Evolutionary conservation across 2,888 invertebrate species (phyloP), one percentile per base, ranked within the genome.

Genomic region (Papilio elwesi): DNA sequence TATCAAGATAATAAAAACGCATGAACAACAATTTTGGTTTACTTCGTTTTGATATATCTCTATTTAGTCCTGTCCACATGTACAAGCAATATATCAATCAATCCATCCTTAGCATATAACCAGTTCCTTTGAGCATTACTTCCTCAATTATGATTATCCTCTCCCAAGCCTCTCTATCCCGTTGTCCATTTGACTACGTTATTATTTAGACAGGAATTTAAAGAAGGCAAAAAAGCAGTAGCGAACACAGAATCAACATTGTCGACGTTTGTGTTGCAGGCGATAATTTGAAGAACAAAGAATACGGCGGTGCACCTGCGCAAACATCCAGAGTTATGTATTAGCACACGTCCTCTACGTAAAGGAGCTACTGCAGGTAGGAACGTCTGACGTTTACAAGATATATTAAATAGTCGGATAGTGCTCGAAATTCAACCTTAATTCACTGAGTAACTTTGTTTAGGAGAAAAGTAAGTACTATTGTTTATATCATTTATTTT

Each of bases 281-380:
- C 86, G 92, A 88, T 93, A 93, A 93, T 92, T 90, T 86, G 76
- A 82, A 90, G 90, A 92, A 90, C 91, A 92, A 93, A 91, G 91
- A 86, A 81, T 84, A 85, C 83, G 81, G 81, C 80, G 79, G 76
- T 81, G 86, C 93, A 93, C 91, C 92, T 92, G 92, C 86, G 84
- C 90, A 91, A 92, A 93, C 90, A 92, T 81, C 82, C 80, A 76
- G 83, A 65, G 57, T 85, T 86, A 85, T 85, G 82, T 86, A 86
- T 88, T 88, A 89, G 86, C 87, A 82, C 83, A 81, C 82, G 76
- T 77, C 80, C 80, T 77, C 78, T 79, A 76, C 76, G 77, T 78
- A 77, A 76, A 82, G 83, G 85, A 48, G 26, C 51, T 16, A n/a
- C 38, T 13, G 38, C 13, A 36, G 7, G 36, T 57, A 57, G 13